Evolutionary conservation across 2,113 vertebrate species (phyloP), one percentile per base, ranked within the genome.

Genomic region (Echinops telfairi): DNA sequence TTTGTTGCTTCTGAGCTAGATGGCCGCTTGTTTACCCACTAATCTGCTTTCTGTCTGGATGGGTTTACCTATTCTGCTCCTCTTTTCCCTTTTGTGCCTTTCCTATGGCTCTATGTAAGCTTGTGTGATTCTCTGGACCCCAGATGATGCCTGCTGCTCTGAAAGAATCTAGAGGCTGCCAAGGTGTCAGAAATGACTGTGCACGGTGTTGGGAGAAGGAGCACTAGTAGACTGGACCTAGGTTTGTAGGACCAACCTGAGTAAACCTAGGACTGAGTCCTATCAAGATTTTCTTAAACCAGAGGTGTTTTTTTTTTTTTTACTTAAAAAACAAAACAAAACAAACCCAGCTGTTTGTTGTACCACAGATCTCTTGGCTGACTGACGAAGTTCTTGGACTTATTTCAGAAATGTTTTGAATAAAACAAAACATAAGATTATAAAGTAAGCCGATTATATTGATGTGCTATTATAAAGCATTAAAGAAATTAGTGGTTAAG

Each of bases 351-450:
- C 47, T 53, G 47, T 9, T 53, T 14, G 47, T 57, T 40, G n/a
- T 60, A 4, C 47, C 23, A 60, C 20, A 15, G 47, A 27, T 19
- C 5, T 58, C 22, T 77, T 66, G 64, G 57, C 27, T 75, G 19
- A 31, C 60, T 76, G 57, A 77, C n/a, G 43, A 47, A 94, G 36
- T 14, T 68, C 77, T 94, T 73, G 53, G 19, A 53, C 20, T 9
- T 91, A 27, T 66, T 80, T 95, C 25, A 86, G 33, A 60, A 89
- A 73, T 81, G 3, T 86, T 94, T 86, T 90, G 29, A 83, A 62
- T 86, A 92, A 82, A 92, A 57, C 77, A 77, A 88, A 93, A 78
- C 38, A 47, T 0, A 22, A 20, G 66, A 88, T 89, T 76, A 43
- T 38, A 86, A 91, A 89, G 88, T 70, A 78, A 89, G 75, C 12